Evolutionary conservation across 2,113 vertebrate species (phyloP), one percentile per base, ranked within the genome.

Genomic region (Polypterus bichir): DNA sequence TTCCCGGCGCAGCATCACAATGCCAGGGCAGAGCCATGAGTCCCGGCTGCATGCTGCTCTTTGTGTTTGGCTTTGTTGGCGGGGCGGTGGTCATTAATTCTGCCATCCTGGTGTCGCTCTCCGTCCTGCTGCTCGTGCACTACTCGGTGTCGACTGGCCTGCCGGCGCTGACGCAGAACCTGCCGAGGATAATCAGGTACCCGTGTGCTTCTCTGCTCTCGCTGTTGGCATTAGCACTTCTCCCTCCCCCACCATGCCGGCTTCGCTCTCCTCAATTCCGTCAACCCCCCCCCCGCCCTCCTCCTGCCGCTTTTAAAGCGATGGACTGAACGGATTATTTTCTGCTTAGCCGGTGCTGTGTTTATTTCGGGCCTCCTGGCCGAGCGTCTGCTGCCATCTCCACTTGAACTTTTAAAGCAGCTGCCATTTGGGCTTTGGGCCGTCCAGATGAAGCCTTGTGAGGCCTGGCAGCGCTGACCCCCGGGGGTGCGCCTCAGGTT

Each of bases 81-180:
- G 95, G 96, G 80, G 95, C 94, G 68, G 94, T 97, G 86, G 95
- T 98, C 83, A 90, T 99, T 91, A 98, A 99, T 77, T 97, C 96
- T 2, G 95, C 94, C 44, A 86, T 99, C 65, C 77, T 98, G 78
- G 94, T 97, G 0, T 99, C 96, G 61, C 92, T 99, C 61, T 98
- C 95, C 0, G 95, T 98, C 64, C 86, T 99, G 86, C 89, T 98
- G 80, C 91, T 99, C 64, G 93, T 99, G 77, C 96, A 99, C 86
- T 97, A 97, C 80, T 98, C 94, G 11, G 91, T 97, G 67, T 94
- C 93, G 57, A 86, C 88, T 1, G 87, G 92, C 49, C 85, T 97
- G 81, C 91, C 90, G 63, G 91, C 89, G 74, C 85, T 98, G 86
- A 91, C 89, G 71, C 90, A 93, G 83, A 91, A 85, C 64, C 79